These are phyloP conservation scores for Caenorhabditis elegans DNA, from an alignment of 1,140 invertebrate genomes.

Conservation along the genomic window DNA sequence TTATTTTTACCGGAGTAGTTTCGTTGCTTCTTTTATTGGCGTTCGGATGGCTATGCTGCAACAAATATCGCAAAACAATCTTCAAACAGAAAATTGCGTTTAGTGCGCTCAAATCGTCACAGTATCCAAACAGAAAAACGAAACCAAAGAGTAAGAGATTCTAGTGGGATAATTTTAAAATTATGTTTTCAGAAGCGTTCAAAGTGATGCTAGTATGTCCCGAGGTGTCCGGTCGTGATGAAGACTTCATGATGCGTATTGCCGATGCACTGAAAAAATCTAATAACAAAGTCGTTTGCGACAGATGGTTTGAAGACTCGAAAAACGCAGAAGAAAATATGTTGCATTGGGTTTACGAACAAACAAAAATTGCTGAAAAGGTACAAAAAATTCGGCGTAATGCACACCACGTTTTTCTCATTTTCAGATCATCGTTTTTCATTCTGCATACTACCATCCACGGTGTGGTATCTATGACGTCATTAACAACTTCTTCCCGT, in stretches of 20 bases:
- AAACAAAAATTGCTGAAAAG: background rate
- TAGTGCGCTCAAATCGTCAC: background rate
- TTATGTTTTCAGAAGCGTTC: background rate
- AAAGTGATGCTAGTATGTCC: conserved; percentile 8
- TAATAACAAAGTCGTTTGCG: background rate
- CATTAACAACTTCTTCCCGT: background rate
- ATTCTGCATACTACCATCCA: background rate
- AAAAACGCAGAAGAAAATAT: background rate
- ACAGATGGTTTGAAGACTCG: background rate
- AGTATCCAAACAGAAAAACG: background rate
- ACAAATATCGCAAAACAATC: background rate
- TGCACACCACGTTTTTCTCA: background rate
- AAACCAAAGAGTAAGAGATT: background rate
- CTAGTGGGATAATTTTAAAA: no score
- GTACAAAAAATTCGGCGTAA: background rate
- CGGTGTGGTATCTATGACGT: background rate
- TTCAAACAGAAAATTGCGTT: conserved; percentile 5
- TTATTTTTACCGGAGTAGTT: background rate
- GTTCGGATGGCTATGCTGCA: background rate
- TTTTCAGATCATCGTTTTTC: background rate
- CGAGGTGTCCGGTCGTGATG: background rate
- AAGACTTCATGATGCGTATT: background rate
- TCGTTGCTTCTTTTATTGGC: background rate
- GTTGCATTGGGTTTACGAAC: background rate
- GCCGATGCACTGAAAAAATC: background rate